phyloP scores from a whole-genome alignment of 2,888 invertebrate species.

The Tromatobia lineatoria region DNA sequence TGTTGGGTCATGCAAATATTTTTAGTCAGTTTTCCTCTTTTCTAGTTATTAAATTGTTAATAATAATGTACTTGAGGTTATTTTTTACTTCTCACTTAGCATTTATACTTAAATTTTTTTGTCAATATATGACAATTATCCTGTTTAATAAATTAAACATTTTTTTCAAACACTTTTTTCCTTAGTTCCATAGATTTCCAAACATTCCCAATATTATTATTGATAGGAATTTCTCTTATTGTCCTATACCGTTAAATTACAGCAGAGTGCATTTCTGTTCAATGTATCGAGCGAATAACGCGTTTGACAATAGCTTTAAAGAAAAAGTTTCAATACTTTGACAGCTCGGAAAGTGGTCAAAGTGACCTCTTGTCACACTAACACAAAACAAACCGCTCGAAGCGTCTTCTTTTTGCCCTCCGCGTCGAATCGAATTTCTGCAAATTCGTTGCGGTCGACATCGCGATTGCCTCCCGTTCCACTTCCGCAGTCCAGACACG shows the following conservation, averaged over 20 bases:
- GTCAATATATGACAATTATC: background rate
- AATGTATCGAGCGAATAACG: conserved; percentile 15
- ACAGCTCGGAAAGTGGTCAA: conserved; percentile 17
- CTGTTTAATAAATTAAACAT: background rate
- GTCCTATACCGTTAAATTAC: background rate
- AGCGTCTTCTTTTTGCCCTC: background rate
- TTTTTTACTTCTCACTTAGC: no score
- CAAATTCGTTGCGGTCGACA: conserved; percentile 32
- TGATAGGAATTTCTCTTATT: background rate
- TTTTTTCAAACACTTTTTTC: background rate
- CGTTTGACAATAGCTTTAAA: background rate
- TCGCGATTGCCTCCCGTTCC: conserved; percentile 22
- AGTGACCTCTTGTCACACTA: conserved; percentile 15
- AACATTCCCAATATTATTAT: no score
- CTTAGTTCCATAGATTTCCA: background rate
- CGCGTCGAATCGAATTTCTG: conserved; percentile 36
- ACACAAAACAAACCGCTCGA: background rate
- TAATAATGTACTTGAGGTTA: no score
- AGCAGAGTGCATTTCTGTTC: background rate
- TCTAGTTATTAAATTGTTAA: no score
- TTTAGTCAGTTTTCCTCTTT: no score
- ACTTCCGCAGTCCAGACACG: conserved; percentile 19
- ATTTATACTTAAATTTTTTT: background rate
- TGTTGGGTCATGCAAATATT: no score
- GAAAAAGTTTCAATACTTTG: conserved; percentile 18